phyloP scores from a whole-genome alignment of 2,113 vertebrate genomes.

The Megalops atlanticus region DNA sequence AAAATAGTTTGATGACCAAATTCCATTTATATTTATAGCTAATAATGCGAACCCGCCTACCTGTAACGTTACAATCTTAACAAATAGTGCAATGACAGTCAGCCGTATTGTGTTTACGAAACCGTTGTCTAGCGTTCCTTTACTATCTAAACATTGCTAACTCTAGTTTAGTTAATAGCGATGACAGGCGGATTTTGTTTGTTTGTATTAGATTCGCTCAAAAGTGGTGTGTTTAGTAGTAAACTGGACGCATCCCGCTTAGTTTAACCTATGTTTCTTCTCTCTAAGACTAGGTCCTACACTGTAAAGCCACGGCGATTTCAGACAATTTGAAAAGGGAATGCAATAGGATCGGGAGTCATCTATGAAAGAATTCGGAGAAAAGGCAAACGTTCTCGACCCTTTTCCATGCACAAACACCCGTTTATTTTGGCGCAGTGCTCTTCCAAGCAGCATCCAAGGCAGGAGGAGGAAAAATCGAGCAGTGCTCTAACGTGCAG shows the following conservation, averaged over 20 bases:
- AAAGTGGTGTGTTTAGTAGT: not conserved
- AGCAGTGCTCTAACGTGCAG: not conserved
- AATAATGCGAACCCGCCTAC: not conserved
- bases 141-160: not conserved
- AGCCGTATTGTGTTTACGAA: not conserved
- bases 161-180: not conserved
- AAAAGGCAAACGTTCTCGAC: not conserved
- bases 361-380: not conserved
- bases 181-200: not conserved
- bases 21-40: not conserved
- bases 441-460: conserved; percentile 36
- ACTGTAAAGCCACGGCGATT: not conserved
- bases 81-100: not conserved
- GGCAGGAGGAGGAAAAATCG: not conserved
- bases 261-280: not conserved
- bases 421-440: conserved; percentile 51
- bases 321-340: not conserved
- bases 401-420: conserved; percentile 2
- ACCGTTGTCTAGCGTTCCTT: not conserved
- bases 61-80: not conserved
- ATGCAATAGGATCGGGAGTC: not conserved
- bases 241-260: not conserved
- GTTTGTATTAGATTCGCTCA: not conserved
- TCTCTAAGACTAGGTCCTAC: not conserved
- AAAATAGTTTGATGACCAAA: not conserved